A percentile compares a stretch with the other conserved stretches of the same genome.
These are phyloP conservation scores for Patella pellucida DNA, from an alignment of 2,888 invertebrate species.

Conservation along the genomic window DNA sequence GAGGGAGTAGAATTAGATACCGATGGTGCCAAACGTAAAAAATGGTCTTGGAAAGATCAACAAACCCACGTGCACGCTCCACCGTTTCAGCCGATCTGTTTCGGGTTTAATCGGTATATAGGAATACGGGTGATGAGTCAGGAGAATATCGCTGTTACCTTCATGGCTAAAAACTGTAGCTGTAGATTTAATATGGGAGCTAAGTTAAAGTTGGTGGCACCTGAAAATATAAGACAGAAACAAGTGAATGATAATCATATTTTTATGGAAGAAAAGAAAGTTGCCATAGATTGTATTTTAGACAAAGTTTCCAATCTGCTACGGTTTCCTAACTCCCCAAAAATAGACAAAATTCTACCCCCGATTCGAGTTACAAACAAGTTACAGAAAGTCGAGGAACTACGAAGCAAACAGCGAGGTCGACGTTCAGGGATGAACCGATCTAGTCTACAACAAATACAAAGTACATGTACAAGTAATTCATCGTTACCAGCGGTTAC, in stretches of 20 bases:
- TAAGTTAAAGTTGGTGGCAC: constrained; percentile 61
- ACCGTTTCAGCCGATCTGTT: constrained; percentile 69
- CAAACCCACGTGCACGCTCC: constrained; percentile 68
- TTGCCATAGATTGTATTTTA: constrained; percentile 51
- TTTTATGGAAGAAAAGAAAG: constrained; percentile 57
- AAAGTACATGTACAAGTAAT: not conserved
- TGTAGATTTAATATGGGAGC: constrained; percentile 68
- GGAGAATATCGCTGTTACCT: constrained; percentile 64
- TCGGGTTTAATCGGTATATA: constrained; percentile 59
- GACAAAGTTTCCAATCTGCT: constrained; percentile 61
- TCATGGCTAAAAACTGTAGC: constrained; percentile 55
- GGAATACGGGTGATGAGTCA: constrained; percentile 65
- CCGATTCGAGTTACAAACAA: constrained; percentile 55
- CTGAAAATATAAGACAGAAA: constrained; percentile 52
- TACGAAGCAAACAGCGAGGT: constrained; percentile 34
- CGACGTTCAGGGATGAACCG: not conserved
- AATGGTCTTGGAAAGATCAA: constrained; percentile 67
- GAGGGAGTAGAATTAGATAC: constrained; percentile 67
- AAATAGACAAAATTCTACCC: constrained; percentile 63
- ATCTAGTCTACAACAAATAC: not conserved
- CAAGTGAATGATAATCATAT: constrained; percentile 58
- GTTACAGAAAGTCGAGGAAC: constrained; percentile 41
- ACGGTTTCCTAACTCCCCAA: constrained; percentile 67
- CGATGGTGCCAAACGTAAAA: constrained; percentile 54
- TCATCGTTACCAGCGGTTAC: not conserved